Conservation (phyloP, 2,113 vertebrate species). For the Gila orcuttii region DNA sequence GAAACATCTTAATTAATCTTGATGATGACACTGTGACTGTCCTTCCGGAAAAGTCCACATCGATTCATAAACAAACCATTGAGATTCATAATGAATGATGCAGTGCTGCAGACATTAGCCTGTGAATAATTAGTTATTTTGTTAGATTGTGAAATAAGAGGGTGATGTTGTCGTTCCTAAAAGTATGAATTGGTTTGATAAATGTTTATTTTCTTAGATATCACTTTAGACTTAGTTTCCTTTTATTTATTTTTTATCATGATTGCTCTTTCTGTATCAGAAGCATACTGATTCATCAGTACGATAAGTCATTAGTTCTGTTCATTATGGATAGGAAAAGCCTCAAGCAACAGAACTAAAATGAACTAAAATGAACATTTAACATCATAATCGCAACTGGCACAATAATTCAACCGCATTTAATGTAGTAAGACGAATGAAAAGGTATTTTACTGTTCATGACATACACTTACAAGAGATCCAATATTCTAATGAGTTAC, state of each 20-base stretch:
- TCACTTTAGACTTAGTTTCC: background rate
- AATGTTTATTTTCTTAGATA: conserved; percentile 1
- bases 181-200: conserved; percentile 37
- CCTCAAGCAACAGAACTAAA: background rate
- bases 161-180: conserved; percentile 37
- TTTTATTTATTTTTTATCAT: background rate
- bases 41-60: conserved; percentile 72
- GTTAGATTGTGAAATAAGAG: conserved; percentile 58
- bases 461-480: background rate
- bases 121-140: conserved; percentile 73
- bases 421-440: background rate
- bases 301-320: background rate
- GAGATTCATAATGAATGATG: conserved; percentile 73
- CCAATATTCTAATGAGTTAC: background rate
- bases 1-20: conserved; percentile 77
- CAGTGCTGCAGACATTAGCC: conserved; percentile 65
- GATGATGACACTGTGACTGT: conserved; percentile 72
- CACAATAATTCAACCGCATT: background rate
- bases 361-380: conserved; percentile 13
- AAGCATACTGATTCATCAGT: conserved; percentile 10
- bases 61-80: conserved; percentile 77
- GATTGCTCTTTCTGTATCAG: background rate
- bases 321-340: background rate
- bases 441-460: background rate
- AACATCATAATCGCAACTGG: background rate